phyloP scores from a whole-genome alignment of 2,888 invertebrate genomes.

The Aspidiotus destructor region DNA sequence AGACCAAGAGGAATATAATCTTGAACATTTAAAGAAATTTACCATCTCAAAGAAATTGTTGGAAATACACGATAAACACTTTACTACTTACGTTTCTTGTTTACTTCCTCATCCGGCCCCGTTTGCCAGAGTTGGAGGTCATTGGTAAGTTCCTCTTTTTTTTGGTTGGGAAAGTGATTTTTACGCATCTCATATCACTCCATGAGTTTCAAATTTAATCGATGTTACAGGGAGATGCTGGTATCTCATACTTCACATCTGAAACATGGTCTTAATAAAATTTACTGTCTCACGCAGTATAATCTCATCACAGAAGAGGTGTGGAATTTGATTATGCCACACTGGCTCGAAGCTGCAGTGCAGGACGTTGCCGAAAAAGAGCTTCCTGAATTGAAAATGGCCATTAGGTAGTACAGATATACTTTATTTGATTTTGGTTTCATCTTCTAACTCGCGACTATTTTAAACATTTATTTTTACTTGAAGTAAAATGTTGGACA shows the following conservation, averaged over 20 bases:
- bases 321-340: constrained; percentile 98
- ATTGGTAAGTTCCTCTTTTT: constrained; percentile 54
- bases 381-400: constrained; percentile 68
- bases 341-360: constrained; percentile 97
- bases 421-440: neutral
- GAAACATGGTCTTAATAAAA: constrained; percentile 84
- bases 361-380: constrained; percentile 85
- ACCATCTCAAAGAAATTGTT: constrained; percentile 89
- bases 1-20: constrained; percentile 57
- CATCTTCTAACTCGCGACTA: too few relatives aligned
- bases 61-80: constrained; percentile 70
- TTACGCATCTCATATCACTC: neutral
- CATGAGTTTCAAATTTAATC: neutral
- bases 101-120: constrained; percentile 93
- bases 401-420: constrained; percentile 49
- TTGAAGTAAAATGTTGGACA: constrained; percentile 83
- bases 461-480: constrained; percentile 1
- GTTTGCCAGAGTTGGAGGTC: constrained; percentile 88
- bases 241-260: constrained; percentile 81
- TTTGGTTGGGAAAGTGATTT: neutral
- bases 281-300: constrained; percentile 94
- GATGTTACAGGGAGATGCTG: constrained; percentile 59
- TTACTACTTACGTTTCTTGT: constrained; percentile 84
- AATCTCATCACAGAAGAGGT: constrained; percentile 92
- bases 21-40: constrained; percentile 84